Conservation (phyloP, 2,113 vertebrate genomes). For the Pelecanoides urinatrix region DNA sequence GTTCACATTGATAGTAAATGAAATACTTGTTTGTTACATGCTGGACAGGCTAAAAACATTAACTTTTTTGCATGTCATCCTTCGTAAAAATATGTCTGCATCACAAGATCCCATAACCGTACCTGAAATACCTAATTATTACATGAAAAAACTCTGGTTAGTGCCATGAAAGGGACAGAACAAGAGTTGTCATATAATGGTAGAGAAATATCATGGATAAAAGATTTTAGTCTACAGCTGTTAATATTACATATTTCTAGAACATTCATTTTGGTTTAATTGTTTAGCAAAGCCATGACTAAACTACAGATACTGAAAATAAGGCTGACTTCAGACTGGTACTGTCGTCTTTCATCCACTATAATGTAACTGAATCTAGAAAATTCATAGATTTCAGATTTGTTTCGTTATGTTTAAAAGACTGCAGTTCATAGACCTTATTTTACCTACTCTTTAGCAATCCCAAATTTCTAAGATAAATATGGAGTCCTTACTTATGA, state of each 20-base stretch:
- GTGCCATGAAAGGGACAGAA: not conserved
- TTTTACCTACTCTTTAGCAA: not conserved
- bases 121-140: not conserved
- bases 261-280: not conserved
- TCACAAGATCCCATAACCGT: not conserved
- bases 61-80: not conserved
- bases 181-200: not conserved
- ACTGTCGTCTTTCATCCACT: not conserved
- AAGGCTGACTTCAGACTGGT: not conserved
- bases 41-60: not conserved
- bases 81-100: not conserved
- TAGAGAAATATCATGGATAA: not conserved
- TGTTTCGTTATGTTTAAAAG: not conserved
- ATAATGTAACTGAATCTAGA: not conserved
- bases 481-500: not conserved
- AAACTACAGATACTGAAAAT: not conserved
- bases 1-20: not conserved
- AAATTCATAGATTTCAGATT: not conserved
- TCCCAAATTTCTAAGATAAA: slow-evolving; percentile 16
- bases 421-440: not conserved
- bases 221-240: not conserved
- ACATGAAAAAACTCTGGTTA: not conserved
- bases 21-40: not conserved
- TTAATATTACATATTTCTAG: not conserved
- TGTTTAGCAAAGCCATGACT: not conserved